These are phyloP conservation scores for Dicyrtoma fusca DNA, from an alignment of 2,888 invertebrate genomes.

Conservation along the genomic window DNA sequence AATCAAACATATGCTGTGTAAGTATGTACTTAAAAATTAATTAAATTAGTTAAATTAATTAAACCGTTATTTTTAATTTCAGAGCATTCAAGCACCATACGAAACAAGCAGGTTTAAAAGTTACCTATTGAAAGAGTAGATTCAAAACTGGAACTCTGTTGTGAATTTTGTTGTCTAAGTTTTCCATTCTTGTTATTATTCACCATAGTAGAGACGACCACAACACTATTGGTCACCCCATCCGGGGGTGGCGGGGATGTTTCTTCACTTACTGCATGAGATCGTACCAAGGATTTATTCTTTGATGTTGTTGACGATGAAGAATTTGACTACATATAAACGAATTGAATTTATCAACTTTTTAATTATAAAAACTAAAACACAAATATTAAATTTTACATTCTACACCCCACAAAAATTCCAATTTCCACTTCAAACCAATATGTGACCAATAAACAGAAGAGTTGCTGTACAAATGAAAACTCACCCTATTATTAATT, in stretches of 20 bases:
- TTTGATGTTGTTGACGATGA: constrained; percentile 62
- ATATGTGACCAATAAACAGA: no score
- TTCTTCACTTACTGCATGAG: constrained; percentile 87
- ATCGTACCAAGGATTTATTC: constrained; percentile 81
- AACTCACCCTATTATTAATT: constrained; percentile 35
- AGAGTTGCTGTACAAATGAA: no score
- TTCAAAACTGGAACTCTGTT: constrained; percentile 38
- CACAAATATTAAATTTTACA: neutral
- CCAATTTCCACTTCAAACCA: no score
- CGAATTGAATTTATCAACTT: no score
- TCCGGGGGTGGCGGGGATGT: constrained; percentile 57
- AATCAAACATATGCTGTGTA: neutral
- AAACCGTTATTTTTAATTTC: no score
- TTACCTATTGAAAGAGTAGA: constrained; percentile 54
- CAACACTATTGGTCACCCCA: neutral
- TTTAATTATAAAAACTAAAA: neutral
- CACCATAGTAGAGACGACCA: neutral
- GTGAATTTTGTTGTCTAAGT: constrained; percentile 35
- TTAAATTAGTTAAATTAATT: neutral
- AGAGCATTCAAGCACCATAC: neutral
- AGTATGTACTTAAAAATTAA: neutral
- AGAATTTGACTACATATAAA: constrained; percentile 64
- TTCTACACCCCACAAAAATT: no score
- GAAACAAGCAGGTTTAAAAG: neutral
- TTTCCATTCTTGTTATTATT: constrained; percentile 38